phyloP scores from a whole-genome alignment of 2,888 invertebrate genomes.

The Nysson spinosus region DNA sequence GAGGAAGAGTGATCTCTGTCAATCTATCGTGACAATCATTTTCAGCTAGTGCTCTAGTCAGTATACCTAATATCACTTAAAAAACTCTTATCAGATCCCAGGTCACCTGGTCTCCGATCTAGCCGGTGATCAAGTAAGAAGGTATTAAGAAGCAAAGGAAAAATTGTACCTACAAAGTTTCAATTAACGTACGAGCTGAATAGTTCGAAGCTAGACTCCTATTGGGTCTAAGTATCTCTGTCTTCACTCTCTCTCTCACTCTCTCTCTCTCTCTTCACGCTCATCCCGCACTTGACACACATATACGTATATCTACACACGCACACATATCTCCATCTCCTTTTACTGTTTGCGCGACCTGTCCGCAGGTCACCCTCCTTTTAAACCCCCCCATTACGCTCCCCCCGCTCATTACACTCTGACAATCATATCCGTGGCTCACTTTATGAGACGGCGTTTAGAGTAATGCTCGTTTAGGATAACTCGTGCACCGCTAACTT shows the following conservation, averaged over 20 bases:
- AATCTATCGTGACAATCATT: conserved; percentile 73
- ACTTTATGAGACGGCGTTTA: conserved; percentile 28
- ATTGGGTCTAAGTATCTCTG: conserved; percentile 21
- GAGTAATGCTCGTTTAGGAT: conserved; percentile 18
- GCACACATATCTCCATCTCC: conserved; percentile 9
- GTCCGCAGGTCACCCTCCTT: neutral
- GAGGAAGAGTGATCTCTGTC: conserved; percentile 50
- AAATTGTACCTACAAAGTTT: conserved; percentile 71
- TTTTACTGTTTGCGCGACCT: neutral
- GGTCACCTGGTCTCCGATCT: neutral
- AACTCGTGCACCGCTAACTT: conserved; percentile 2
- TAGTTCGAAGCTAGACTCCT: conserved; percentile 38
- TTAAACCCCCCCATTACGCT: neutral
- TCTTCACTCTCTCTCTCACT: no score
- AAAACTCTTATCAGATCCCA: conserved; percentile 25
- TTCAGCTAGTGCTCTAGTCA: conserved; percentile 60
- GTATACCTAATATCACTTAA: conserved; percentile 35
- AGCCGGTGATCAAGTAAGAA: conserved; percentile 7
- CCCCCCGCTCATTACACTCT: conserved; percentile 46
- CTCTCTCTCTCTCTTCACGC: no score
- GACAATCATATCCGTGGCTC: conserved; percentile 54
- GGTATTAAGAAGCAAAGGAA: neutral
- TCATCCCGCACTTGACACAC: conserved; percentile 26
- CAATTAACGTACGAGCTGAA: conserved; percentile 68
- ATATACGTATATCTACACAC: conserved; percentile 2